These are phyloP conservation scores for Lasioglossum calceatum DNA, from an alignment of 2,888 invertebrate genomes.

Conservation along the genomic window DNA sequence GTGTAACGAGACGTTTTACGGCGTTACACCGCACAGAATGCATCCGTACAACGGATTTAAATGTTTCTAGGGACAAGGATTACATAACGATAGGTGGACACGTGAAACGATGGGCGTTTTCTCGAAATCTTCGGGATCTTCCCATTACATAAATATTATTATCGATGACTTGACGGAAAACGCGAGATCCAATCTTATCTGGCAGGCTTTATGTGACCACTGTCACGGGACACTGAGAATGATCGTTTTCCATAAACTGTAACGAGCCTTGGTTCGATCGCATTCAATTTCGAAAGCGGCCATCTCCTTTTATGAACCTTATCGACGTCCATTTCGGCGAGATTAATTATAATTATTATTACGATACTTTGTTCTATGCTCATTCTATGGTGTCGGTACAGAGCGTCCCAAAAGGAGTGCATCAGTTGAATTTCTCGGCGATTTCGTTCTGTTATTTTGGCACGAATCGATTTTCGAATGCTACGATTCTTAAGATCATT, in stretches of 20 bases:
- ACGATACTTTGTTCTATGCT: not conserved
- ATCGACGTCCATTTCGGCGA: not conserved
- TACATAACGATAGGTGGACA: not conserved
- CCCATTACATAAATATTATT: constrained; percentile 33
- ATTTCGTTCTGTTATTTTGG: not conserved
- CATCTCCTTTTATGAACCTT: not conserved
- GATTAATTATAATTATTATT: not conserved
- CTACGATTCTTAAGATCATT: not conserved
- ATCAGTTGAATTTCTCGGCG: not conserved
- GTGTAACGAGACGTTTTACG: not conserved
- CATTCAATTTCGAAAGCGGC: not conserved
- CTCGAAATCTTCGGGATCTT: not conserved
- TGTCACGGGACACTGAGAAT: not conserved
- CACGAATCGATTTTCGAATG: not conserved
- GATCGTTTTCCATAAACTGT: not conserved
- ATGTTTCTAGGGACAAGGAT: not conserved
- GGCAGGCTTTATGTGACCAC: not conserved
- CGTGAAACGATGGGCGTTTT: constrained; percentile 1
- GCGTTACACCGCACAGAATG: not conserved
- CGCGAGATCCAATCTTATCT: constrained; percentile 37
- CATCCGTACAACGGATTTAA: not conserved
- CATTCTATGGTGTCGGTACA: not conserved
- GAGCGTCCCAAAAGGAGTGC: not conserved
- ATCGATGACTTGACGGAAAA: constrained; percentile 12
- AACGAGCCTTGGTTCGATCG: not conserved